Evolutionary conservation across 2,888 invertebrate genomes (phyloP), one percentile per base, ranked within the genome.

Genomic region (Conistra vaccinii): DNA sequence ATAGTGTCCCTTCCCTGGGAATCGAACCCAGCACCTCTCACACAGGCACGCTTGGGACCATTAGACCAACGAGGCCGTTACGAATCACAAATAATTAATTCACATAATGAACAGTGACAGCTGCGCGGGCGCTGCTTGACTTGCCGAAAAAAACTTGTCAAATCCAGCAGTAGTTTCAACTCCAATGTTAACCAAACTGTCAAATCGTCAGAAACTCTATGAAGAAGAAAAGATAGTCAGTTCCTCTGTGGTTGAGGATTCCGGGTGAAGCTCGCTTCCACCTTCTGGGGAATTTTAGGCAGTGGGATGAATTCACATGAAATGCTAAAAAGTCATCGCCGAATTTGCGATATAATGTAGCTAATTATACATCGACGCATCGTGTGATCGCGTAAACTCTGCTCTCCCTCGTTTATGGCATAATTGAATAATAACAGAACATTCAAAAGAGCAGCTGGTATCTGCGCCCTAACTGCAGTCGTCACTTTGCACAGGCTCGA

Each of bases 391-490:
- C 45, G 12, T 58, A 12, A 1, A 48, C 14, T 17, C 17, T 51
- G 32, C 42, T 42, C 76, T 60, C 53, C 76, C 35, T 62, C 45
- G 14, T 76, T 68, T 76, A 61, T 20, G 29, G 12, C 23, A 14
- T 39, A 61, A 69, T 76, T 69, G 69, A 62, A 55, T 77, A 77
- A 76, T 48, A 76, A 58, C 75, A 74, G n/a, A 10, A 65, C 23
- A 32, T 45, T 61, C 42, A 26, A 75, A 75, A 53, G 35, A 29
- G 2, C 20, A 29, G 6, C 20, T 29, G 61, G 61, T 32, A 45
- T 61, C 17, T 42, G 55, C 55, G 14, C 66, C 53, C 71, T 29
- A 55, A 39, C 45, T 68, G 61, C 58, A 77, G 29, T 57, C 32
- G 51, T 77, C 42, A 45, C 26, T 69, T 62, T 69, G 51, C 45